Evolutionary conservation across 2,888 invertebrate species (phyloP), one percentile per base, ranked within the genome.

Genomic region (Clivina fossor): DNA sequence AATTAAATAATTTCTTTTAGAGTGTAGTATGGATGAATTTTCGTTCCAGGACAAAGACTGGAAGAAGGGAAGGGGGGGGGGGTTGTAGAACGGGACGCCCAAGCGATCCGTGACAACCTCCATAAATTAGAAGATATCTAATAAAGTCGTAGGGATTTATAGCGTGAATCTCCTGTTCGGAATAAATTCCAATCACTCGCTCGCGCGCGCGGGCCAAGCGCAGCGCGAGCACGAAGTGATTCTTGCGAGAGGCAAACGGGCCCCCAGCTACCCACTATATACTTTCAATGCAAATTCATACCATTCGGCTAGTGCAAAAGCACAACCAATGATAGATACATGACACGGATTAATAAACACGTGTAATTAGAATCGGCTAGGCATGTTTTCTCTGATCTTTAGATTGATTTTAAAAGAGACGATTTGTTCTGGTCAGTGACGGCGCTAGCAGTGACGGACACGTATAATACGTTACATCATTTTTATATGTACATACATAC

Each of bases 81-180:
- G 7, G 41, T n/a, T 13, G 22, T 30, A 28, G 41, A 26, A 38
- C 33, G 37, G 37, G 35, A 33, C 37, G 50, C 41, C 32, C 43
- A 51, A 38, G 51, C 51, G 43, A 51, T 43, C 40, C 66, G 68
- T 70, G 71, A 72, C 71, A 70, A 67, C 69, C 66, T 67, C 72
- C 66, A 73, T 74, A 74, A 74, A 74, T 74, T 73, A 74, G 71
- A 65, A 71, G 71, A 73, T 74, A 74, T 74, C 74, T 74, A 74
- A 74, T 74, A 74, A 74, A 74, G 74, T 73, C 72, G 71, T 71
- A 67, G 69, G 69, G 74, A 73, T 74, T 74, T 74, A 74, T 74
- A 55, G 55, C 71, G 70, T 68, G 69, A 71, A 69, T 65, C 67
- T 70, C 69, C 62, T 69, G 68, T 69, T 68, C 69, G 65, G 69